These are phyloP conservation scores for Synergus japonicus DNA, from an alignment of 2,888 invertebrate species.

Conservation along the genomic window DNA sequence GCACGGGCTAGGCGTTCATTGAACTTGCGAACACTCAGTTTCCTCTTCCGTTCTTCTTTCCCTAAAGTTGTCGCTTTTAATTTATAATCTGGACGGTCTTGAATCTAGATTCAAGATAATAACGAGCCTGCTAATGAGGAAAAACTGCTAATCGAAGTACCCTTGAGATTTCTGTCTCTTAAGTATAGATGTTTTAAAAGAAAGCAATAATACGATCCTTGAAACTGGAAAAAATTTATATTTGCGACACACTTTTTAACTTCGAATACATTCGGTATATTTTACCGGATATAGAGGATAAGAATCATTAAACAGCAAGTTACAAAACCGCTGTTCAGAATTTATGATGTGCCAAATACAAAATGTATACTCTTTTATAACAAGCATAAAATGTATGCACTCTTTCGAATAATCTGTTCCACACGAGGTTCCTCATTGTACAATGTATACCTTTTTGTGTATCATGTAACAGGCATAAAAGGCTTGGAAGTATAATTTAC, in stretches of 20 bases:
- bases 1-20: constrained; percentile 71
- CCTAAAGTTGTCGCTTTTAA: constrained; percentile 43
- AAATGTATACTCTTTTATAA: constrained; percentile 5
- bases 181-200: not conserved
- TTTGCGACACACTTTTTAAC: not conserved
- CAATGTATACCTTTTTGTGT: constrained; percentile 7
- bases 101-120: not conserved
- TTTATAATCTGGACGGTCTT: not conserved
- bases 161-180: not conserved
- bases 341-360: constrained; percentile 11
- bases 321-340: not conserved
- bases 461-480: constrained; percentile 22
- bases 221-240: not conserved
- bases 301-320: not conserved
- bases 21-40: constrained; percentile 64
- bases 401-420: constrained; percentile 9
- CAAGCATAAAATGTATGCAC: constrained; percentile 11
- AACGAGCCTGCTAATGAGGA: not conserved
- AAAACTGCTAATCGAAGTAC: not conserved
- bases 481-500: constrained; percentile 30
- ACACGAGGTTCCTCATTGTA: not conserved
- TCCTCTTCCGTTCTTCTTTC: constrained; percentile 55
- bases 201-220: too few species aligned
- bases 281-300: not conserved
- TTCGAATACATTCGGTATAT: not conserved